Evolutionary conservation across 1,140 invertebrate species (phyloP).

Genomic region (Bombyx mori): ASM3026992v2 NC_085131.1:3944001-3944500

Average conservation of each 20-base stretch:
- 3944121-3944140: too few species aligned
- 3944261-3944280: constrained; percentile 91
- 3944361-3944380: constrained; percentile 96
- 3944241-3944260: constrained; percentile 91
- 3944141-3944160: too few species aligned
- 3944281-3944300: constrained; percentile 85
- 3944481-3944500: constrained; percentile 88
- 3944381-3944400: constrained; percentile 93
- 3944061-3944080: too few species aligned
- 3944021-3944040: too few species aligned
- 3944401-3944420: constrained; percentile 89
- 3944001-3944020: too few species aligned
- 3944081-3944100: too few species aligned
- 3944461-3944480: constrained; percentile 82
- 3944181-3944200: constrained; percentile 84
- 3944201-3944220: constrained; percentile 84
- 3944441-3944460: constrained; percentile 96
- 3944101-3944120: too few species aligned
- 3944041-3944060: too few species aligned
- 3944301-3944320: constrained; percentile 91
- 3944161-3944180: background rate
- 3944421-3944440: constrained; percentile 94
- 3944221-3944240: constrained; percentile 89
- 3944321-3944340: constrained; percentile 87
- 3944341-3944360: constrained; percentile 82